Base-by-base conservation (phyloP, 2,888 invertebrate genomes). In the Leptarthrus brevirostris region DNA sequence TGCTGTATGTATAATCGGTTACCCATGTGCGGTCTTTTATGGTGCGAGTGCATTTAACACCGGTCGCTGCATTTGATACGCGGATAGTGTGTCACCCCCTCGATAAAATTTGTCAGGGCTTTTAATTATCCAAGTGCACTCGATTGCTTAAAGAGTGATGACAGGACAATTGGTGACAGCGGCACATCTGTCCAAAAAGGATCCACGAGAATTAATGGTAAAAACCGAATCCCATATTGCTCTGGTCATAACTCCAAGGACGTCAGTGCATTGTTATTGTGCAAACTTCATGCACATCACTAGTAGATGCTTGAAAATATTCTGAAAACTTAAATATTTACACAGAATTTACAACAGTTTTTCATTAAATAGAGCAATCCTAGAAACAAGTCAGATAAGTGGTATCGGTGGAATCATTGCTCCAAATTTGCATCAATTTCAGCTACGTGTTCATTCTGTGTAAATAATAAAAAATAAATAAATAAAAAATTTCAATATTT, bases 51-150 rank as follows among this genome's bases (percentile, higher is more conserved):
- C 34, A 10, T 40, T 34, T 58, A 58, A 30, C 10, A 14, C 12
- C 36, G 20, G 58, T 26, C 16, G 34, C 34, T 58, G 58, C 36
- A 58, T 58, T 34, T 58, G 36, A 34, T 58, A 20, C 20, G 20
- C 34, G 14, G 34, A 34, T 34, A n/a, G 26, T 30, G 10, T 10
- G 16, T 1, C 30, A 14, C 5, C 30, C 58, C 36, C 20, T 14
- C 30, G 10, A 58, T 36, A 36, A 36, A 26, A 20, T 18, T 58
- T 34, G 34, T 16, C 20, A 16, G 34, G 34, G 40, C 40, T 40
- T 36, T 58, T 58, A 58, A 58, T 58, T 58, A 58, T 58, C 36
- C 58, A 20, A 58, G n/a, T 18, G 58, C 20, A 58, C 18, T 36
- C 36, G 36, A 34, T 24, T 10, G n/a, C n/a, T n/a, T n/a, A n/a